These are phyloP conservation scores for Lamprologus sp. DNA, from an alignment of 2,113 vertebrate species.

Conservation along the genomic window DNA sequence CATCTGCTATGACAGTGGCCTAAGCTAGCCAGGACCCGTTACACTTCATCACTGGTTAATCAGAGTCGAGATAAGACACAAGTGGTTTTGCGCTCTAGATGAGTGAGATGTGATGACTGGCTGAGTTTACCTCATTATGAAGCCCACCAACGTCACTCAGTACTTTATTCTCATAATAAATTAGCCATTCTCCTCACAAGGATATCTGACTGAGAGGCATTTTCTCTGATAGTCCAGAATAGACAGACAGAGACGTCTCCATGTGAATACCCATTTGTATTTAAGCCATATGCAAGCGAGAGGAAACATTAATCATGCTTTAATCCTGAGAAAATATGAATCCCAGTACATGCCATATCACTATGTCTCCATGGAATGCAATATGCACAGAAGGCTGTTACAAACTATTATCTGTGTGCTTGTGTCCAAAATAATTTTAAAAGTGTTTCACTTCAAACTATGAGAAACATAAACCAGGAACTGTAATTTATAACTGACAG, in stretches of 20 bases:
- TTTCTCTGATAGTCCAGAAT: not conserved
- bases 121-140: conserved; percentile 5
- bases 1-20: conserved; percentile 1
- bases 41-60: conserved; percentile 32
- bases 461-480: conserved; percentile 52
- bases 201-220: not conserved
- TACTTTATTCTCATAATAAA: not conserved
- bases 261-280: conserved; percentile 8
- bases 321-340: conserved; percentile 21
- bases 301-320: conserved; percentile 8
- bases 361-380: conserved; percentile 32
- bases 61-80: conserved; percentile 25
- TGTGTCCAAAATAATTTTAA: conserved; percentile 14
- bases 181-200: not conserved
- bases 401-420: not conserved
- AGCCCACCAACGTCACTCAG: conserved; percentile 5
- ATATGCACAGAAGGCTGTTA: conserved; percentile 13
- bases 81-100: conserved; percentile 13
- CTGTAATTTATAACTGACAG: conserved; percentile 50
- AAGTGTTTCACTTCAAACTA: conserved; percentile 42
- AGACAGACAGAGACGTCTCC: not conserved
- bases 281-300: not conserved
- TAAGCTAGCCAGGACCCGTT: not conserved
- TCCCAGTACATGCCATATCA: not conserved
- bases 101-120: conserved; percentile 42